phyloP scores from a whole-genome alignment of 2,888 invertebrate species.

The Plebejus argus region DNA sequence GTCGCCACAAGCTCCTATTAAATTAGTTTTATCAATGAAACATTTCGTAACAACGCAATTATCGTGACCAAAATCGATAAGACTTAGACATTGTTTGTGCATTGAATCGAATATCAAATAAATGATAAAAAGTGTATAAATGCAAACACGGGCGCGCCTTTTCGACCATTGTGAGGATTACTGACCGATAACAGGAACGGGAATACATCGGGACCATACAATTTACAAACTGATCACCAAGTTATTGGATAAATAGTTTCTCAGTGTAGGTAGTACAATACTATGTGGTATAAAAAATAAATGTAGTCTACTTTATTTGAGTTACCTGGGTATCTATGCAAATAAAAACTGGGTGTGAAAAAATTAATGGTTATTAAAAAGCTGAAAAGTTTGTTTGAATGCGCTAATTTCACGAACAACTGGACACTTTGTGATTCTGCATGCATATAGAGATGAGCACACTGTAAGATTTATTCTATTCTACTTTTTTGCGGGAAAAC shows the following conservation, averaged over 20 bases:
- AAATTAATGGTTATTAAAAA: too few species aligned
- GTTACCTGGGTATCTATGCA: too few species aligned
- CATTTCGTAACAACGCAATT: constrained; percentile 36
- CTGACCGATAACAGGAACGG: constrained; percentile 49
- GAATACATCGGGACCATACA: constrained; percentile 36
- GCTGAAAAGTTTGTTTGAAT: too few species aligned
- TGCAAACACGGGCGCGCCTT: constrained; percentile 49
- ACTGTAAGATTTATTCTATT: too few species aligned
- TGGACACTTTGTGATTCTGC: too few species aligned
- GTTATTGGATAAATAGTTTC: neutral
- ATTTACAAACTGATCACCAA: constrained; percentile 32
- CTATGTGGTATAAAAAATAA: too few species aligned
- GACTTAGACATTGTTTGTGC: constrained; percentile 43
- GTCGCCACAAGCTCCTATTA: neutral
- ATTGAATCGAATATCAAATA: constrained; percentile 47
- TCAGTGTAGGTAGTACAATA: too few species aligned
- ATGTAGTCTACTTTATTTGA: too few species aligned
- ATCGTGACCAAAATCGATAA: constrained; percentile 37
- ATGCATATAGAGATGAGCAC: too few species aligned
- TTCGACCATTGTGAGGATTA: constrained; percentile 46
- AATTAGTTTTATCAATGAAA: constrained; percentile 5
- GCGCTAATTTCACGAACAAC: too few species aligned
- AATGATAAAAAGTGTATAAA: constrained; percentile 49
- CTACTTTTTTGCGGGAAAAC: too few species aligned
- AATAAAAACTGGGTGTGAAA: too few species aligned